These are phyloP conservation scores for Athene cunicularia DNA, from an alignment of 2,113 vertebrate genomes.

Conservation along the genomic window DNA sequence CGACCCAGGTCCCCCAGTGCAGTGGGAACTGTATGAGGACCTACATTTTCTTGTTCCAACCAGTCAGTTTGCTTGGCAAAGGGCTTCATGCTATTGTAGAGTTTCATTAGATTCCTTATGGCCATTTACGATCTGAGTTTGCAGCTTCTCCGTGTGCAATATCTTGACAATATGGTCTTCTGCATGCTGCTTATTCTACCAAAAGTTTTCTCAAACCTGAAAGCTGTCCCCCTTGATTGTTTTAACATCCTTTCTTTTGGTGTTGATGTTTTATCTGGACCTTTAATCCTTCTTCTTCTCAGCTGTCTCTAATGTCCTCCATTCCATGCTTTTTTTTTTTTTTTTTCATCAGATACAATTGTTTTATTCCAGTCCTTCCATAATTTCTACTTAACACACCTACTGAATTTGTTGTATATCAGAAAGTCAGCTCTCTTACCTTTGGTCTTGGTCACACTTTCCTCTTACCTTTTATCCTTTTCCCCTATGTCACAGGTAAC, in stretches of 20 bases:
- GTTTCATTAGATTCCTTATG: background rate
- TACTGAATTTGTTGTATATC: background rate
- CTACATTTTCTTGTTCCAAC: background rate
- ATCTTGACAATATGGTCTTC: background rate
- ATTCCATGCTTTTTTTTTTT: background rate
- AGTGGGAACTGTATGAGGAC: background rate
- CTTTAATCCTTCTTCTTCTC: background rate
- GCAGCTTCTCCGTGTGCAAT: background rate
- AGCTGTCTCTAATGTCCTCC: background rate
- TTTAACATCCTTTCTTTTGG: background rate
- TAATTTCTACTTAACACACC: background rate
- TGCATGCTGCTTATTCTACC: background rate
- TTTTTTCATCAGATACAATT: background rate
- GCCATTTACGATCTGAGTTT: background rate
- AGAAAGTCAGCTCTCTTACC: background rate
- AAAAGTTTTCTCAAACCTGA: background rate
- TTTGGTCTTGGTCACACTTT: background rate
- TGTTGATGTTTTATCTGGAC: background rate
- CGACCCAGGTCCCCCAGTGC: background rate
- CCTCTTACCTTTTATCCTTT: background rate
- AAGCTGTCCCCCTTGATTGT: background rate
- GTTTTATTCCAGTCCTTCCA: background rate
- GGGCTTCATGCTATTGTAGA: rapidly evolving
- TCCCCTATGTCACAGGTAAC: background rate
- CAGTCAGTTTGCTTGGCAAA: background rate